Evolutionary conservation across 1,140 invertebrate species (phyloP).

Genomic region (Drosophila ananassae): DNA sequence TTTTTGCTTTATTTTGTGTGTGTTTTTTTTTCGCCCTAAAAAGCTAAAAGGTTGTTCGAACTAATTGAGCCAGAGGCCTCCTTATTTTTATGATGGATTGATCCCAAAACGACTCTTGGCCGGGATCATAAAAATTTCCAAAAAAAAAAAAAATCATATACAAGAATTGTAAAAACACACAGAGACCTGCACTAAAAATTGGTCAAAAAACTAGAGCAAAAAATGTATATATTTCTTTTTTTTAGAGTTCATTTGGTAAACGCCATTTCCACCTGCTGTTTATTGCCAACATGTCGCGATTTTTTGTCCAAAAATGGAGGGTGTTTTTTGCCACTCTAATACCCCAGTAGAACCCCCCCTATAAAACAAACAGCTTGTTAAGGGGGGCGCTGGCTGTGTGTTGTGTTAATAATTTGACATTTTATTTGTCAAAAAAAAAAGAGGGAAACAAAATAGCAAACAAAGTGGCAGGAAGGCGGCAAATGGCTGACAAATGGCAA

Average conservation of each 20-base stretch:
- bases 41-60: conserved; percentile 53
- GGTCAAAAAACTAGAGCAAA: conserved; percentile 74
- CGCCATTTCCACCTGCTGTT: conserved; percentile 74
- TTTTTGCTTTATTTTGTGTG: conserved; percentile 39
- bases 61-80: conserved; percentile 76
- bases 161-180: neutral
- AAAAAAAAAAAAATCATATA: conserved; percentile 10
- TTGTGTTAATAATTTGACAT: conserved; percentile 80
- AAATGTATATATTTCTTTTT: conserved; percentile 15
- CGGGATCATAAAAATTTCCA: conserved; percentile 46
- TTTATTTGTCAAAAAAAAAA: conserved; percentile 71
- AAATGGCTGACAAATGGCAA: conserved; percentile 14
- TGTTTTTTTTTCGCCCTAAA: conserved; percentile 33
- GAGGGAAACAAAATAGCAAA: conserved; percentile 27
- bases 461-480: conserved; percentile 22
- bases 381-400: conserved; percentile 14
- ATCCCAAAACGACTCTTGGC: conserved; percentile 22
- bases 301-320: conserved; percentile 36
- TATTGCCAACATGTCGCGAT: conserved; percentile 79
- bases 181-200: conserved; percentile 55
- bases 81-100: conserved; percentile 58
- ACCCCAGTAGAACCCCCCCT: conserved; percentile 14
- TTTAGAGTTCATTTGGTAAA: conserved; percentile 44
- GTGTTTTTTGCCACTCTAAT: conserved; percentile 23
- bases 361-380: conserved; percentile 26